A percentile compares a stretch with the other conserved stretches of the same genome.
Conservation (phyloP, 2,113 vertebrate species). For the Macrotus californicus region DNA sequence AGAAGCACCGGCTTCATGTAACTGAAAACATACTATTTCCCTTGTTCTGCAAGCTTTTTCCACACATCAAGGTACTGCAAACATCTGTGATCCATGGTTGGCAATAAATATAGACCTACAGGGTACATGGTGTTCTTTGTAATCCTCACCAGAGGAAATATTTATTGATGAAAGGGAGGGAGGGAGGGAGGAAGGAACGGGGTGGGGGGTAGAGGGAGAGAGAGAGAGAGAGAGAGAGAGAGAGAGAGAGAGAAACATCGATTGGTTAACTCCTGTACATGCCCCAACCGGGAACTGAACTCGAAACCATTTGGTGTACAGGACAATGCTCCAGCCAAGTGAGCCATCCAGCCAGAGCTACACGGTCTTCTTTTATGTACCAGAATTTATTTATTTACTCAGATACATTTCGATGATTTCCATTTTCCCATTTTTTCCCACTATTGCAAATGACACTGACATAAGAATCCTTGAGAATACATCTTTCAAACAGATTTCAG, state of each 20-base stretch:
- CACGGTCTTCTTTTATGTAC: neutral
- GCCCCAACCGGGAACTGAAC: too few relatives aligned
- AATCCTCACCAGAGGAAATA: too few relatives aligned
- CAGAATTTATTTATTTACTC: conserved; percentile 7
- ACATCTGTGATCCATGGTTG: neutral
- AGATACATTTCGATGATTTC: neutral
- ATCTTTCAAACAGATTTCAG: neutral
- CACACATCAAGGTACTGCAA: neutral
- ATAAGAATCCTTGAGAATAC: neutral
- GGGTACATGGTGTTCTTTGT: neutral
- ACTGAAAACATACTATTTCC: neutral
- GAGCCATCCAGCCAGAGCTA: neutral
- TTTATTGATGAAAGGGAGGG: too few relatives aligned
- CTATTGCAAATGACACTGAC: neutral
- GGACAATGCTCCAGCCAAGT: too few relatives aligned
- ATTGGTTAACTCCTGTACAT: too few relatives aligned
- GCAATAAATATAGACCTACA: neutral
- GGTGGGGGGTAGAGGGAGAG: too few relatives aligned
- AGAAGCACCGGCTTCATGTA: neutral
- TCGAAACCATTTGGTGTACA: too few relatives aligned
- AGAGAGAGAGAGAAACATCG: too few relatives aligned
- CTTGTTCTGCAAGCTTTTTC: neutral
- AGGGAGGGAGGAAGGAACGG: too few relatives aligned
- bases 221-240: too few relatives aligned
- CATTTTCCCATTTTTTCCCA: neutral